phyloP scores from a whole-genome alignment of 2,888 invertebrate genomes.

The Acleris sparsana region DNA sequence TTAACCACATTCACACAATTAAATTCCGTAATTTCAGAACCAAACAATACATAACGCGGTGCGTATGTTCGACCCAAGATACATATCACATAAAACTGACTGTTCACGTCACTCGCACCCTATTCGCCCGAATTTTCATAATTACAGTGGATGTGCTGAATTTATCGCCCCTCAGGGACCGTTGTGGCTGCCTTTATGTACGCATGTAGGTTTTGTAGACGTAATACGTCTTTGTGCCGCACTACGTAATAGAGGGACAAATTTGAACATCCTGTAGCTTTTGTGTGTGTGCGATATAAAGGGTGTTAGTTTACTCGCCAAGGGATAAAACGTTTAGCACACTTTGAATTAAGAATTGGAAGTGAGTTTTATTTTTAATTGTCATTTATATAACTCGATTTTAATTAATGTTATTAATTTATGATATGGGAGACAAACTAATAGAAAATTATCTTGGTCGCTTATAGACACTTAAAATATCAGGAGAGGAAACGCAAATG shows the following conservation, averaged over 20 bases:
- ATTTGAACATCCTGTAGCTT: too few relatives aligned
- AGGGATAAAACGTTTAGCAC: not conserved
- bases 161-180: conserved; percentile 25
- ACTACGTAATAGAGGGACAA: not conserved
- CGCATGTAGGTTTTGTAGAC: not conserved
- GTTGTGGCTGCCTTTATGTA: not conserved
- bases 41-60: too few relatives aligned
- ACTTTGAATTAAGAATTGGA: not conserved
- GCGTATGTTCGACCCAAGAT: not conserved
- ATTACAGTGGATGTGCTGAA: conserved; percentile 28
- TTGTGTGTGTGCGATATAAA: too few relatives aligned
- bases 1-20: too few relatives aligned
- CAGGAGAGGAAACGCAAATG: too few relatives aligned
- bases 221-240: not conserved
- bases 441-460: too few relatives aligned
- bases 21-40: too few relatives aligned
- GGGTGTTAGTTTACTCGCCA: too few relatives aligned
- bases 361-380: not conserved
- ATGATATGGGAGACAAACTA: too few relatives aligned
- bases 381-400: too few relatives aligned
- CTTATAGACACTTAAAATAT: too few relatives aligned
- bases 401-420: too few relatives aligned
- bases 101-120: conserved; percentile 1
- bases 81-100: conserved; percentile 3
- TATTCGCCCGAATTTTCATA: conserved; percentile 24